These are phyloP conservation scores for Columbina picui DNA, from an alignment of 2,113 vertebrate species.

Conservation along the genomic window DNA sequence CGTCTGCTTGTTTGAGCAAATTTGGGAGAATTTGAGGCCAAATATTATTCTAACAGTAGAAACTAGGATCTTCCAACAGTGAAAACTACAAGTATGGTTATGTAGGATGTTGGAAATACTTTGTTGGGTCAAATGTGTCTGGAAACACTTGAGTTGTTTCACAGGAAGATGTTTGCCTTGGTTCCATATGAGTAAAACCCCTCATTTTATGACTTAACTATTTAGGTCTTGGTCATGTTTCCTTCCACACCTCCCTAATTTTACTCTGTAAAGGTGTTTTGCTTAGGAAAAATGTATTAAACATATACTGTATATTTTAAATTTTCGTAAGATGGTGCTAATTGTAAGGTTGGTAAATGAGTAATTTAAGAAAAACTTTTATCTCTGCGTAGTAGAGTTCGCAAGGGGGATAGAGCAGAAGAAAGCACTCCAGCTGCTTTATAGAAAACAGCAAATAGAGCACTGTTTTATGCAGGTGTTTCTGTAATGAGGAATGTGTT, in stretches of 20 bases:
- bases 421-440: background rate
- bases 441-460: background rate
- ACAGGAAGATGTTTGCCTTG: background rate
- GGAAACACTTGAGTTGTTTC: background rate
- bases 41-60: background rate
- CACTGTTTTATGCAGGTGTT: background rate
- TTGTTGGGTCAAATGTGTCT: background rate
- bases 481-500: background rate
- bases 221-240: background rate
- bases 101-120: background rate
- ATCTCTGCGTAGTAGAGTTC: background rate
- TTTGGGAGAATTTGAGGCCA: background rate
- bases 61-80: too few relatives aligned
- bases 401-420: background rate
- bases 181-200: background rate
- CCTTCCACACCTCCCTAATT: fast-evolving
- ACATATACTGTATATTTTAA: background rate
- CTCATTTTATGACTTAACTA: background rate
- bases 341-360: background rate
- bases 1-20: background rate
- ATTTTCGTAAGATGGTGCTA: background rate
- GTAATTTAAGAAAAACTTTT: background rate
- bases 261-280: background rate
- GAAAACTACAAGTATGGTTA: background rate
- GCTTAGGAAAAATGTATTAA: background rate